Base-by-base conservation (phyloP, 2,113 vertebrate genomes). In the Osmerus eperlanus region DNA sequence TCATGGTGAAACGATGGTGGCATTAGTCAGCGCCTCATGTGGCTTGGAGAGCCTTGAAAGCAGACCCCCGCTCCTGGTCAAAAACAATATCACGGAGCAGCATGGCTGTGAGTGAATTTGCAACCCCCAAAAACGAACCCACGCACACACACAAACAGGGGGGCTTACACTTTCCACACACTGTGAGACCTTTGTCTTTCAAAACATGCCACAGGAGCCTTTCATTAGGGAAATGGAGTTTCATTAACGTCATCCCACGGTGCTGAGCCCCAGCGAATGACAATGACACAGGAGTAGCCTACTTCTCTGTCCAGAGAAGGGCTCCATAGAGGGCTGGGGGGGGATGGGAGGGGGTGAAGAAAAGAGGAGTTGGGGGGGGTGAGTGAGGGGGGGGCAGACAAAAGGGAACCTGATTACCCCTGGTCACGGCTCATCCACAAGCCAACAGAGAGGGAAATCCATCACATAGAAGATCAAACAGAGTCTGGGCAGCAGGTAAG, bases 171-270 rank as follows among this genome's bases (percentile, higher is more conserved):
- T 64, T n/a, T 9, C 36, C n/a, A 21, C 85, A 77, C 88, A 80
- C 72, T 68, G 74, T 85, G 84, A 83, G 82, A 81, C 85, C 85
- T 84, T 87, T 87, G 85, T 89, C 86, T 89, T 86, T 86, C 81
- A 83, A 87, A 86, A 84, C 80, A 82, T 81, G 80, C 84, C 80
- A 81, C 82, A 77, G 85, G 86, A 90, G 79, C 79, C 83, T 86
- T 85, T 90, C 88, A 88, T 90, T 87, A 88, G 86, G 77, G 81
- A 86, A 88, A 84, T 81, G 83, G 76, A 83, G 28, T 29, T 91
- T 90, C 89, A 90, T 91, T 91, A 91, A 84, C 88, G 90, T 86
- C 81, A 81, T 85, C 84, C 87, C 89, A 88, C 76, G 75, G 82
- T 78, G 81, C 81, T 83, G 81, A 84, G 85, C 81, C 58, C 77